Conservation (phyloP, 2,888 invertebrate species). For the Allophyes oxyacanthae region DNA sequence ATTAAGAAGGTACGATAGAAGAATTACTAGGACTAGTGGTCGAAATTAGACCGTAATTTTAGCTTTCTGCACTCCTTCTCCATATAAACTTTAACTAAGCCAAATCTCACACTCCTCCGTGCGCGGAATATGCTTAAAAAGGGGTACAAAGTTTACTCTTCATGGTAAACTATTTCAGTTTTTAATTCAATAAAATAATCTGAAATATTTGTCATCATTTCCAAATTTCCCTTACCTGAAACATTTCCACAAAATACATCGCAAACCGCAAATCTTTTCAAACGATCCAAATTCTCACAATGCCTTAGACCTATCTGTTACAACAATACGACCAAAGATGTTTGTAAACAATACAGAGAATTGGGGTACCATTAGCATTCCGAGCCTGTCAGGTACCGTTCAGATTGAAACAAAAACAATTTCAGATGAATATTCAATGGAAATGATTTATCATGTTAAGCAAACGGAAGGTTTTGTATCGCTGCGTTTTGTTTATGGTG, state of each 20-base stretch:
- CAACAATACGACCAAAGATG: slow-evolving; percentile 46
- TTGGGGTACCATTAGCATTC: slow-evolving; percentile 56
- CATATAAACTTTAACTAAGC: too few relatives aligned
- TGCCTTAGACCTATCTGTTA: neutral
- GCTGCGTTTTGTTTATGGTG: slow-evolving; percentile 28
- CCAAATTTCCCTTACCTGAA: neutral
- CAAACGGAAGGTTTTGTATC: slow-evolving; percentile 43
- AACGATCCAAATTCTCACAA: neutral
- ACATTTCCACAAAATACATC: slow-evolving; percentile 6
- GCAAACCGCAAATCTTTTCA: slow-evolving; percentile 1
- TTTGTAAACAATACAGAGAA: slow-evolving; percentile 49
- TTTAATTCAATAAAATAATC: too few relatives aligned
- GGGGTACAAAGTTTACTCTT: too few relatives aligned
- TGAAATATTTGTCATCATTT: too few relatives aligned
- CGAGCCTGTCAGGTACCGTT: slow-evolving; percentile 32
- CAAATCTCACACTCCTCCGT: too few relatives aligned
- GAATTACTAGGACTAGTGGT: too few relatives aligned
- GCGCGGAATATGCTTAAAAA: too few relatives aligned
- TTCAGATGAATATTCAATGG: slow-evolving; percentile 71
- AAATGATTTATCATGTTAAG: slow-evolving; percentile 68
- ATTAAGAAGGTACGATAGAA: too few relatives aligned
- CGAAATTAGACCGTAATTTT: too few relatives aligned
- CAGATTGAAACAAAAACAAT: slow-evolving; percentile 57
- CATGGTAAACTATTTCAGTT: too few relatives aligned
- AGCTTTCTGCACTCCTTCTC: too few relatives aligned